Conservation (phyloP, 2,888 invertebrate genomes). For the Latrodectus elegans region DNA sequence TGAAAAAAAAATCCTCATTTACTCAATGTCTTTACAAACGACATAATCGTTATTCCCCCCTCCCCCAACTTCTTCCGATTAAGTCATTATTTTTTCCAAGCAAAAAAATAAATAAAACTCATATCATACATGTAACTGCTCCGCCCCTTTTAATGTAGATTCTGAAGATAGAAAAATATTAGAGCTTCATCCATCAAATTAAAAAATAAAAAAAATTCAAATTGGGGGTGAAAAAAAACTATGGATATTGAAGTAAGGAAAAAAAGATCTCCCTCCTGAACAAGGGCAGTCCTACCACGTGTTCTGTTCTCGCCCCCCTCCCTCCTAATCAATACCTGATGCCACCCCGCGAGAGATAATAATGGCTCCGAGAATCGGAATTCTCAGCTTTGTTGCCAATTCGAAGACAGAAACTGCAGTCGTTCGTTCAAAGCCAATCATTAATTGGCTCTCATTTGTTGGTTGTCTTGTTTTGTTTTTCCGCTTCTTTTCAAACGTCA, state of each 20-base stretch:
- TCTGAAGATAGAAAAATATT: conserved; percentile 38
- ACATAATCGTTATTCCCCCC: too few species aligned
- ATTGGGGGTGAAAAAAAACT: neutral
- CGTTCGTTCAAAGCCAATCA: conserved; percentile 68
- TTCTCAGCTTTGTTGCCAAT: conserved; percentile 67
- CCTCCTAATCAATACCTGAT: conserved; percentile 61
- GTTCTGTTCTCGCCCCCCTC: conserved; percentile 17
- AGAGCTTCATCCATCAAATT: conserved; percentile 40
- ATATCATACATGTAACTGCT: too few species aligned
- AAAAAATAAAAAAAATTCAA: neutral
- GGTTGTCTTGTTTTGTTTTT: conserved; percentile 58
- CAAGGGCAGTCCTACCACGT: conserved; percentile 28
- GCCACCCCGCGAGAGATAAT: conserved; percentile 62
- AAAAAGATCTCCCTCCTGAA: conserved; percentile 6
- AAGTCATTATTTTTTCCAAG: too few species aligned
- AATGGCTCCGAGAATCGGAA: conserved; percentile 64
- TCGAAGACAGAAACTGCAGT: conserved; percentile 50
- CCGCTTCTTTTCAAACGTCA: conserved; percentile 47
- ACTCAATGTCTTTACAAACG: too few species aligned
- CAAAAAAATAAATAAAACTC: too few species aligned
- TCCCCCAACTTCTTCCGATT: too few species aligned
- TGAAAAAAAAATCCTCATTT: too few species aligned
- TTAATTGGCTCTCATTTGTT: conserved; percentile 67
- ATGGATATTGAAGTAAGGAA: neutral
- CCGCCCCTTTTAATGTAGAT: conserved; percentile 37